Base-by-base conservation (phyloP, 2,797 vertebrate genomes). In the Lophius americanus region DNA sequence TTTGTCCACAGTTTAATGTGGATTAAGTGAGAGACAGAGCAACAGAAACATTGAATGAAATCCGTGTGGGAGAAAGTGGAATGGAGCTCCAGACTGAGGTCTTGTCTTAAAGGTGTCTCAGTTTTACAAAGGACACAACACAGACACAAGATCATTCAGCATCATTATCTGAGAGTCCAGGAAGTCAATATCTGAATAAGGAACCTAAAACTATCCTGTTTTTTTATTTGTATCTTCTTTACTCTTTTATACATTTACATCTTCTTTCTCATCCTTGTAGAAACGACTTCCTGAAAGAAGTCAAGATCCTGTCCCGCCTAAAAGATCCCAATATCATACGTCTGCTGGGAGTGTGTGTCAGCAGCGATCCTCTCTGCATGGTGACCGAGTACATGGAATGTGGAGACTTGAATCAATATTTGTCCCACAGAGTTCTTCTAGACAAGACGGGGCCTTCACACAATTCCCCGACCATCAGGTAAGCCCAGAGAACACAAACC, bases 351-450 rank as follows among this genome's bases (percentile, higher is more conserved):
- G 96, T 97, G 81, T 97, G 96, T 39, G 94, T 96, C 84, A 95
- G 95, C 86, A 96, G 95, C 0, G 96, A 97, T 67, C 96, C 96
- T 0, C 92, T 98, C 55, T 97, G 96, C 64, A 98, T 98, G 96
- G 95, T 98, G 60, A 98, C 97, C 0, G 97, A 98, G 76, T 98
- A 98, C 91, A 98, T 98, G 97, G 96, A 97, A 88, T 95, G 96
- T 0, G 97, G 97, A 0, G 97, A 98, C 88, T 91, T 98, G 56
- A 97, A 98, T 89, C 96, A 97, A 88, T 97, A 97, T 81, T 94
- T 98, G 60, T 94, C 93, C 5, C 94, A 95, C 12, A 86, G 95
- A 2, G 95, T 94, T 69, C 92, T 97, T 63, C 93, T 95, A 74
- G 95, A 95, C 83, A 97, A 97, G 82, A 88, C 89, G 0, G 92